Evolutionary conservation across 2,113 vertebrate genomes (phyloP), one percentile per base, ranked within the genome.

Genomic region (Oncorhynchus masou): DNA sequence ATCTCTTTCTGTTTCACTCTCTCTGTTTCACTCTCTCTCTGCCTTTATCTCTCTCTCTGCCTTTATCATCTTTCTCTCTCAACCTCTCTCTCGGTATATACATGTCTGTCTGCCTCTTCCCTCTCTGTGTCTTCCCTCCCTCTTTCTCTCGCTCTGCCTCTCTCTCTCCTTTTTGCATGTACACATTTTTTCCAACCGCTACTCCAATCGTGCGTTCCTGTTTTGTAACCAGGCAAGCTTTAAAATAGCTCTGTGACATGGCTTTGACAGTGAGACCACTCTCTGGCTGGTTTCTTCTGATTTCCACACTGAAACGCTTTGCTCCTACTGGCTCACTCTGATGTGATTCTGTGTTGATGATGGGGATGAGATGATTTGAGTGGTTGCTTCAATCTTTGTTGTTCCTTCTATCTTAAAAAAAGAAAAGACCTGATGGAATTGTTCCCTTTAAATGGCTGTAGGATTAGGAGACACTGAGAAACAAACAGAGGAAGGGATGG

Each of bases 321-420:
- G 24, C 74, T 74, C 67, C 60, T 66, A 12, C 68, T 74, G 79
- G 76, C 68, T 29, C 51, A 45, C 9, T 85, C 76, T 80, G 76
- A 88, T 79, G 80, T 80, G 76, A 83, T 51, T 78, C 78, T 80
- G 69, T 71, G 68, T 71, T 83, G 81, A 86, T 79, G 83, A 79
- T 73, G 80, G 73, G 54, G 12, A 54, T 54, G 51, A 54, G 59
- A 22, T 22, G 1, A 24, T 62, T 62, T 62, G 5, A 62, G 59
- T 7, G 67, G 8, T 29, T 39, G 7, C 29, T 68, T 20, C 22
- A 39, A 68, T 68, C 31, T 68, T 29, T 45, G 2, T 6, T 3
- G 65, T 16, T 31, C 29, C 5, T 29, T 11, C 65, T 31, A 49
- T 45, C 22, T 65, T 1, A 25, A 16, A 12, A 31, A 8, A 25